These are phyloP conservation scores for Leptinotarsa texana DNA, from an alignment of 1,140 invertebrate species.

Conservation along the genomic window DNA sequence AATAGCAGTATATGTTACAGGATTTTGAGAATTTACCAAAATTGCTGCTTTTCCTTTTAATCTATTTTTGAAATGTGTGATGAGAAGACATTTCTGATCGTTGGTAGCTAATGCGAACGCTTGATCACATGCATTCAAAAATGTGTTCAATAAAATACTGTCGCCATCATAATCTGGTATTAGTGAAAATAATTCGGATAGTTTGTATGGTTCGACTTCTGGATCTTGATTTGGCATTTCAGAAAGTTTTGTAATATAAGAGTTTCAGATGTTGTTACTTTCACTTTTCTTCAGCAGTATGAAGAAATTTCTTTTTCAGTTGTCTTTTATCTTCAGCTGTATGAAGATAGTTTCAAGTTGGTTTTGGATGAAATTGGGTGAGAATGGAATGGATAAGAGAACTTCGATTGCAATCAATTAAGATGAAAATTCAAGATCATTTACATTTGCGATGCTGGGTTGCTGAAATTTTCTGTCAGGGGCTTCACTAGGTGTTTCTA, in stretches of 20 bases:
- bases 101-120: slow-evolving; percentile 12
- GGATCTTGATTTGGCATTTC: not conserved
- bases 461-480: too few relatives aligned
- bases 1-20: slow-evolving; percentile 15
- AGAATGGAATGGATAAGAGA: too few relatives aligned
- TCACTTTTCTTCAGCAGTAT: not conserved
- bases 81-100: slow-evolving; percentile 24
- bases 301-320: not conserved
- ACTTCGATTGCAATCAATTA: too few relatives aligned
- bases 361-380: too few relatives aligned
- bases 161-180: slow-evolving; percentile 31
- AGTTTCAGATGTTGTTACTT: too few relatives aligned
- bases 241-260: too few relatives aligned
- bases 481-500: too few relatives aligned
- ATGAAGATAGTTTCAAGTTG: too few relatives aligned
- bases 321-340: too few relatives aligned
- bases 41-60: slow-evolving; percentile 21
- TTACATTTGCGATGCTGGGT: too few relatives aligned
- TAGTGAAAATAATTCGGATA: slow-evolving; percentile 29
- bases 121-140: slow-evolving; percentile 25
- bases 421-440: too few relatives aligned
- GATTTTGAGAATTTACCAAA: slow-evolving; percentile 25
- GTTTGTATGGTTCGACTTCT: slow-evolving; percentile 27
- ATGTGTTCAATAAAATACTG: slow-evolving; percentile 23
- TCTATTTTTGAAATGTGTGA: slow-evolving; percentile 32